Conservation (phyloP, 2,797 vertebrate species). For the Thripadectes ignobilis region DNA sequence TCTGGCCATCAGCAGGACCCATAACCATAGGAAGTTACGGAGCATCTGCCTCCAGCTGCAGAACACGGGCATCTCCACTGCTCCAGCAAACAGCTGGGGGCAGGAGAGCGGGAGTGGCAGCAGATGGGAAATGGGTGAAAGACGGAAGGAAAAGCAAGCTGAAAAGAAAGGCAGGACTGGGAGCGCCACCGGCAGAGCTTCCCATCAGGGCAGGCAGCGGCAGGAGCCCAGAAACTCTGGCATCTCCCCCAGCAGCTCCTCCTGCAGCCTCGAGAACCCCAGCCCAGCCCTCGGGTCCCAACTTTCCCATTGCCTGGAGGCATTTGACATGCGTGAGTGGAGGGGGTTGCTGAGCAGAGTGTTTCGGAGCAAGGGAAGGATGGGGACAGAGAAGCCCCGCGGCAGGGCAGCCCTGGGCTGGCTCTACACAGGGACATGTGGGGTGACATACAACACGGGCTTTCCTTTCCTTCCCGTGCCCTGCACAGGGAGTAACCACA, state of each 20-base stretch:
- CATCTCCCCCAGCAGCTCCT: not conserved
- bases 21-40: not conserved
- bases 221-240: not conserved
- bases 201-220: not conserved
- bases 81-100: not conserved
- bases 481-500: not conserved
- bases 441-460: not conserved
- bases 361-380: not conserved
- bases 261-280: not conserved
- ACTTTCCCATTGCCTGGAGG: rapidly evolving
- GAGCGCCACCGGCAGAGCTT: rapidly evolving
- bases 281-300: not conserved
- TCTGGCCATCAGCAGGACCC: not conserved
- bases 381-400: rapidly evolving
- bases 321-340: rapidly evolving
- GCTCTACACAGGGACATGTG: rapidly evolving
- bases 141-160: rapidly evolving
- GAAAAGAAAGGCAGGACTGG: not conserved
- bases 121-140: not conserved
- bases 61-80: not conserved
- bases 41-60: not conserved
- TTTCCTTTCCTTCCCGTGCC: not conserved
- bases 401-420: not conserved
- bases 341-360: not conserved
- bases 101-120: not conserved